Percentiles rank a stretch among this genome's conserved stretches.
phyloP scores from a whole-genome alignment of 2,113 vertebrate genomes.

The Tachysurus fulvidraco region DNA sequence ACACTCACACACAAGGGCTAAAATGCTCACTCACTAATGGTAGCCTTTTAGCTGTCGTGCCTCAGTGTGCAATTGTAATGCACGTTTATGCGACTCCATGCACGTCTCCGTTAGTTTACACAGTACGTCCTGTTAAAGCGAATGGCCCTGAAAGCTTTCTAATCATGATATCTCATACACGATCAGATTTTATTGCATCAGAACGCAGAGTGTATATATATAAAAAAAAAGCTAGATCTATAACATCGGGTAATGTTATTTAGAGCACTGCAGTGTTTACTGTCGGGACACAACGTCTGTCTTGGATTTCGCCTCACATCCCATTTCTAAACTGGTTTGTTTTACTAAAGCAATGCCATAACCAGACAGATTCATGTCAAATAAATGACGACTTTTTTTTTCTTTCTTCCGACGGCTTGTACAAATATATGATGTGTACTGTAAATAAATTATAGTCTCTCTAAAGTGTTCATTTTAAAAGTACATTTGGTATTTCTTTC shows the following conservation, averaged over 20 bases:
- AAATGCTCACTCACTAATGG: slow-evolving; percentile 51
- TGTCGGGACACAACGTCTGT: not conserved
- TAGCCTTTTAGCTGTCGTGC: slow-evolving; percentile 30
- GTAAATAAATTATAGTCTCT: not conserved
- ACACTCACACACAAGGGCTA: slow-evolving; percentile 53
- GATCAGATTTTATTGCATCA: not conserved
- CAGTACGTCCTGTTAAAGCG: not conserved
- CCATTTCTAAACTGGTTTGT: not conserved
- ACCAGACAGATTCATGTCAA: not conserved
- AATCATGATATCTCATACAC: not conserved
- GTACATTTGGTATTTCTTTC: not conserved
- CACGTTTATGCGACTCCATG: slow-evolving; percentile 26
- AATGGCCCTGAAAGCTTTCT: slow-evolving; percentile 29
- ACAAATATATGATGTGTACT: not conserved
- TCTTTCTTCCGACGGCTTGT: not conserved
- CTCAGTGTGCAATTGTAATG: slow-evolving; percentile 40
- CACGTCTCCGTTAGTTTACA: not conserved
- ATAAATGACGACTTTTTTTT: not conserved
- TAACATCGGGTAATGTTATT: not conserved
- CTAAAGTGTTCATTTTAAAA: not conserved
- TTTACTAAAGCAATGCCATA: not conserved
- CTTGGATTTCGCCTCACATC: not conserved
- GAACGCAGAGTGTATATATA: too few species aligned
- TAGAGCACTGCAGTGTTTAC: not conserved
- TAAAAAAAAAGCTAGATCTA: not conserved